Conservation (phyloP, 2,888 invertebrate species). For the Meiosimyza decipiens region DNA sequence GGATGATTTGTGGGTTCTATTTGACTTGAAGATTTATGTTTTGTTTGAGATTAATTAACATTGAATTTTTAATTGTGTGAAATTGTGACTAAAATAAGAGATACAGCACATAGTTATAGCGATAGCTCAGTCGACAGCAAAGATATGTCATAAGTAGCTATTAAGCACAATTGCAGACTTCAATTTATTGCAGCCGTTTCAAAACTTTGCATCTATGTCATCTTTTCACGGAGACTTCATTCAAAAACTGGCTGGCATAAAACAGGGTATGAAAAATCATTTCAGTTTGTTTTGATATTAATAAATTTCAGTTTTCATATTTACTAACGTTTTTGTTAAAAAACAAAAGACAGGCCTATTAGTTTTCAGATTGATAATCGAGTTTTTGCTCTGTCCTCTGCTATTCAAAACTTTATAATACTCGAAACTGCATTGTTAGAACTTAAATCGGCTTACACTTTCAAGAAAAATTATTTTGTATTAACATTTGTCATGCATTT, state of each 20-base stretch:
- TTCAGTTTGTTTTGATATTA: not conserved
- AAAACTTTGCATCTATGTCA: slow-evolving; percentile 43
- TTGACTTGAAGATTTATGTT: slow-evolving; percentile 35
- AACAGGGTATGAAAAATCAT: slow-evolving; percentile 46
- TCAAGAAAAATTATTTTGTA: no score
- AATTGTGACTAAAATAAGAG: slow-evolving; percentile 1
- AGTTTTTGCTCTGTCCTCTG: no score
- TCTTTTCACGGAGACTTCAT: slow-evolving; percentile 52
- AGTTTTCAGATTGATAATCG: no score
- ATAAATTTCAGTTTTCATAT: no score
- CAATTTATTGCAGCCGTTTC: not conserved
- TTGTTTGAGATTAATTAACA: slow-evolving; percentile 44
- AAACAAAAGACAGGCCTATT: no score
- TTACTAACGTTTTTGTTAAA: no score
- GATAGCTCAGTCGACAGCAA: not conserved
- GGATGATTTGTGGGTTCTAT: not conserved
- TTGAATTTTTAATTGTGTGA: slow-evolving; percentile 41
- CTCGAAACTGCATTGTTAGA: no score
- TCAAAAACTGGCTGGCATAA: slow-evolving; percentile 51
- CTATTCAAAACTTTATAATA: no score
- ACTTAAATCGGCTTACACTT: no score
- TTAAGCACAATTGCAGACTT: not conserved
- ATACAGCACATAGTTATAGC: not conserved
- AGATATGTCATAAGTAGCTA: not conserved
- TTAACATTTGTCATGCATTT: no score